Evolutionary conservation across 2,113 vertebrate species (phyloP), one percentile per base, ranked within the genome.

Genomic region (Trogon melanurus): DNA sequence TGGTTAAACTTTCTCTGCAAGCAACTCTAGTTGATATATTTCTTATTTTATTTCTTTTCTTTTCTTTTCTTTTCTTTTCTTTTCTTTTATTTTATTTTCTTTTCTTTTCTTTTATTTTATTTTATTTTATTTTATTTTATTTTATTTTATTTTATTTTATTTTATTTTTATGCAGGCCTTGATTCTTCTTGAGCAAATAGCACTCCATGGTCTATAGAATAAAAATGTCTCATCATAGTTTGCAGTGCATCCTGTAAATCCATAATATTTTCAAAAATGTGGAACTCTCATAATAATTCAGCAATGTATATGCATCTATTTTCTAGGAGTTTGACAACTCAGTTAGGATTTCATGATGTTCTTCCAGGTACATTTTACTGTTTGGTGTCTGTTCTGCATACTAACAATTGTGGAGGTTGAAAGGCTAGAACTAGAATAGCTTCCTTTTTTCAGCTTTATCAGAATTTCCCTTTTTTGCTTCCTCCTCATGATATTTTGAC

Each of bases 1-100:
- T 72, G 26, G 36, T 76, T 67, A 90, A 90, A 57, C 78, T 82
- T 95, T 91, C 62, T 87, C 50, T 69, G 65, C 50, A 87, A 89
- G 17, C 17, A 79, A 44, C n/a, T 85, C 10, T 38, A 71, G 19
- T 16, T 67, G 34, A 82, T 92, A 48, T 15, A 56, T 69, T 60
- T 85, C 85, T 80, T 94, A 89, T 48, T 7, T 74, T 36, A n/a
- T n/a, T n/a, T n/a, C n/a, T n/a, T n/a, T n/a, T n/a, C n/a, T n/a
- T n/a, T n/a, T n/a, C n/a, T n/a, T n/a, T n/a, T n/a, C n/a, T n/a
- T n/a, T n/a, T n/a, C n/a, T n/a, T n/a, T n/a, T n/a, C n/a, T n/a
- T n/a, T n/a, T n/a, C n/a, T n/a, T n/a, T n/a, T n/a, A n/a, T n/a
- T n/a, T n/a, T n/a, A n/a, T n/a, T n/a, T n/a, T n/a, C n/a, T n/a